Percentiles rank a stretch among this genome's conserved stretches.
These are phyloP conservation scores for Eudasyphora cyanicolor DNA, from an alignment of 2,888 invertebrate genomes.

Conservation along the genomic window DNA sequence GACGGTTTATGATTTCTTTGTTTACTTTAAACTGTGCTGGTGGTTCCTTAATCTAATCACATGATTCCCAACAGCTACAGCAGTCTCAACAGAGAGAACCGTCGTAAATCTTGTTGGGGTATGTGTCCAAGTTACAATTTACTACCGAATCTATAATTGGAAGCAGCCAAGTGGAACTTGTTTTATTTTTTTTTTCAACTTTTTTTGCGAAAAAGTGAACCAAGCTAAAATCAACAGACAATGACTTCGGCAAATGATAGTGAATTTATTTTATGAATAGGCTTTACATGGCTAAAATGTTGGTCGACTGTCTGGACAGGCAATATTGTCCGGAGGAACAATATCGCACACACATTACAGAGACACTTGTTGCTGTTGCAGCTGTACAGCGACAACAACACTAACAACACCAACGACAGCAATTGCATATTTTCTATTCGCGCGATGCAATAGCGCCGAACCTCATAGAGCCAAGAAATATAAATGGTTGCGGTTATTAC, in stretches of 20 bases:
- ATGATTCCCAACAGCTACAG: neutral
- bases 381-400: slow-evolving; percentile 31
- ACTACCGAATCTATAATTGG: slow-evolving; percentile 73
- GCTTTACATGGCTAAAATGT: slow-evolving; percentile 21
- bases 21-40: neutral
- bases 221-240: neutral
- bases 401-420: slow-evolving; percentile 16
- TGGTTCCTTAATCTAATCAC: neutral
- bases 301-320: slow-evolving; percentile 39
- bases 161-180: slow-evolving; percentile 76
- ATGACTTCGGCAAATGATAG: slow-evolving; percentile 18
- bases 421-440: slow-evolving; percentile 42
- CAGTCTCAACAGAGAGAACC: neutral
- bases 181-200: slow-evolving; percentile 65
- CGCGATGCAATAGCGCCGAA: neutral
- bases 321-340: slow-evolving; percentile 21
- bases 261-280: slow-evolving; percentile 36
- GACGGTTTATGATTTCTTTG: neutral
- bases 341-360: slow-evolving; percentile 29
- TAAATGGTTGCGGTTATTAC: slow-evolving; percentile 33
- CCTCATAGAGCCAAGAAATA: neutral
- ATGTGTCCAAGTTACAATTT: slow-evolving; percentile 28
- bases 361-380: slow-evolving; percentile 50
- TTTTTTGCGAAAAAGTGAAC: neutral
- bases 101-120: slow-evolving; percentile 12